Conservation (phyloP, 2,888 invertebrate genomes). For the Chloroclysta siterata region DNA sequence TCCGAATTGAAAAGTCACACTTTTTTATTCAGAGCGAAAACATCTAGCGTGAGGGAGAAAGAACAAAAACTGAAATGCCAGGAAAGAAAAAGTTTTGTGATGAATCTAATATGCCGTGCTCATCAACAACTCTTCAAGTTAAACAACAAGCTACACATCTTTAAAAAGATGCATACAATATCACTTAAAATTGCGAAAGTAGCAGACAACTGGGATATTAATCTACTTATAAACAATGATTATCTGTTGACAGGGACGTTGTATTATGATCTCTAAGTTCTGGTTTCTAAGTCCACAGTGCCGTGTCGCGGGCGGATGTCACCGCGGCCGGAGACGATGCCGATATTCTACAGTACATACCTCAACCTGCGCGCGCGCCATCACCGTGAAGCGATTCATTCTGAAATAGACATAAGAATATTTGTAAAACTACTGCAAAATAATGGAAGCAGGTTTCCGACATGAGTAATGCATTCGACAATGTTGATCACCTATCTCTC, state of each 20-base stretch:
- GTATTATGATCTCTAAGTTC: conserved; percentile 20
- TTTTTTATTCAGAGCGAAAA: conserved; percentile 12
- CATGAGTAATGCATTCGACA: not conserved
- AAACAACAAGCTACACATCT: not conserved
- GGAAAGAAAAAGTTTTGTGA: not conserved
- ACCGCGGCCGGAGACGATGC: conserved; percentile 32
- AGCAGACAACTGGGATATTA: not conserved
- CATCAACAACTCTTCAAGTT: not conserved
- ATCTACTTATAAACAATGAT: not conserved
- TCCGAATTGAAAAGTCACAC: conserved; percentile 21
- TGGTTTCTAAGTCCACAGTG: conserved; percentile 37
- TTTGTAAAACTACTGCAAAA: not conserved
- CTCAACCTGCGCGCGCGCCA: conserved; percentile 59
- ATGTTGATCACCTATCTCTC: not conserved
- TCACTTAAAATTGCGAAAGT: conserved; percentile 7
- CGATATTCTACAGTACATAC: conserved; percentile 46
- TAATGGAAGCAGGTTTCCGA: not conserved
- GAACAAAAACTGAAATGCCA: not conserved
- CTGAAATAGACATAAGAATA: conserved; percentile 46
- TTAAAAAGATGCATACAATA: conserved; percentile 7
- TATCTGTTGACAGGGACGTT: conserved; percentile 13
- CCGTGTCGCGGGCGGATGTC: conserved; percentile 25
- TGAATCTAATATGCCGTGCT: not conserved
- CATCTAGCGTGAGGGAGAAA: conserved; percentile 20
- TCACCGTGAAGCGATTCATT: conserved; percentile 53